Conservation (phyloP, 2,113 vertebrate species). For the Apodemus speciosus region DNA sequence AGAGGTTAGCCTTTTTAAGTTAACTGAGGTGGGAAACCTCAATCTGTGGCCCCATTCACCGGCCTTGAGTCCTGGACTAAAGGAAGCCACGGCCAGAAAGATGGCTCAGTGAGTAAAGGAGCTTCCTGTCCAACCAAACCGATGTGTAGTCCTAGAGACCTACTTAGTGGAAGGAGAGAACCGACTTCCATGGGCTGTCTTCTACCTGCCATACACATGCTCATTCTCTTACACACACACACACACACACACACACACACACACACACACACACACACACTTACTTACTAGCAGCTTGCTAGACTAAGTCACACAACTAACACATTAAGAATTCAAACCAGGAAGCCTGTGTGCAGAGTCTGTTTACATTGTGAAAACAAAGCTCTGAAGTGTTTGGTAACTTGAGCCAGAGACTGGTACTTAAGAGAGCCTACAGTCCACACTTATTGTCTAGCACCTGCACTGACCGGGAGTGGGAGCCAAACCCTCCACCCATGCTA, state of each 20-base stretch:
- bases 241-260: background rate
- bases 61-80: background rate
- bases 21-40: background rate
- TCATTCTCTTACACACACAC: too few relatives aligned
- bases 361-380: background rate
- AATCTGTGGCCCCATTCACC: background rate
- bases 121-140: background rate
- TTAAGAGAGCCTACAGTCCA: background rate
- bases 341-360: background rate
- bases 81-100: background rate
- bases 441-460: background rate
- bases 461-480: background rate
- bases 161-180: background rate
- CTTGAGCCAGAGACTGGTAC: background rate
- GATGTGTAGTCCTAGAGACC: background rate
- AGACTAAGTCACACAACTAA: background rate
- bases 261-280: background rate
- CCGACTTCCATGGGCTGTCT: background rate
- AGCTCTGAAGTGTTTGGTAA: background rate
- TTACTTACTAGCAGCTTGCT: background rate
- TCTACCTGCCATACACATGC: background rate
- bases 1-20: background rate
- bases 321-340: background rate
- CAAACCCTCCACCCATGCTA: background rate
- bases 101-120: background rate